These are phyloP conservation scores for Eristalis intricaria DNA, from an alignment of 2,888 invertebrate species.

Conservation along the genomic window DNA sequence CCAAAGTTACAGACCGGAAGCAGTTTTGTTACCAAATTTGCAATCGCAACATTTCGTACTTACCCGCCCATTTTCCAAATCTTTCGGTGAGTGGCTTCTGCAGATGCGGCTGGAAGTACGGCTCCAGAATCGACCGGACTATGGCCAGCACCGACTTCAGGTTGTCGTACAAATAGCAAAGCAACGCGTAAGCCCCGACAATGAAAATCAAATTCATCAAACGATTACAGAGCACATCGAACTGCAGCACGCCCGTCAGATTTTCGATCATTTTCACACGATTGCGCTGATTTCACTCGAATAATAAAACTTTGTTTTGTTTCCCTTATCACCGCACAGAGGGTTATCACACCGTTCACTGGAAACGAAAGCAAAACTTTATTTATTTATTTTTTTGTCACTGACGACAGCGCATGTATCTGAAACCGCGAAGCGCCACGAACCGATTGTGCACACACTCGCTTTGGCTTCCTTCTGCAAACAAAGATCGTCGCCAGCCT, in stretches of 20 bases:
- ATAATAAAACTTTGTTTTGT: not conserved
- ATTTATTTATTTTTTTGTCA: not conserved
- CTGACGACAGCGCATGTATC: not conserved
- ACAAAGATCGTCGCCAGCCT: conserved; percentile 62
- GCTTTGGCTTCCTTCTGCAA: conserved; percentile 56
- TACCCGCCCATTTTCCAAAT: conserved; percentile 94
- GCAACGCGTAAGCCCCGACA: conserved; percentile 75
- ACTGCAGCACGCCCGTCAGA: conserved; percentile 72
- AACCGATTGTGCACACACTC: conserved; percentile 6
- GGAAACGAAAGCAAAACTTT: not conserved
- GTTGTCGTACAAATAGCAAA: conserved; percentile 81
- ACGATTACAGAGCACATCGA: conserved; percentile 77
- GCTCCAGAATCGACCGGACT: conserved; percentile 84
- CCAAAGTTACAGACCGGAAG: too few relatives aligned
- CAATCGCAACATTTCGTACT: conserved; percentile 77
- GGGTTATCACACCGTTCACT: not conserved
- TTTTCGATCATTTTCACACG: conserved; percentile 33
- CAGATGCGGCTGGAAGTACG: conserved; percentile 85
- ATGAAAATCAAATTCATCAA: conserved; percentile 75
- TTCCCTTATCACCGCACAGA: not conserved
- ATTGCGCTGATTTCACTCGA: not conserved
- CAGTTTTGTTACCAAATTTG: too few relatives aligned
- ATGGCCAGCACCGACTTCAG: conserved; percentile 85
- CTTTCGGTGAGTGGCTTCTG: conserved; percentile 84
- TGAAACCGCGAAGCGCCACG: conserved; percentile 3